phyloP scores from a whole-genome alignment of 1,140 invertebrate species.

The Holotrichia oblita region DNA sequence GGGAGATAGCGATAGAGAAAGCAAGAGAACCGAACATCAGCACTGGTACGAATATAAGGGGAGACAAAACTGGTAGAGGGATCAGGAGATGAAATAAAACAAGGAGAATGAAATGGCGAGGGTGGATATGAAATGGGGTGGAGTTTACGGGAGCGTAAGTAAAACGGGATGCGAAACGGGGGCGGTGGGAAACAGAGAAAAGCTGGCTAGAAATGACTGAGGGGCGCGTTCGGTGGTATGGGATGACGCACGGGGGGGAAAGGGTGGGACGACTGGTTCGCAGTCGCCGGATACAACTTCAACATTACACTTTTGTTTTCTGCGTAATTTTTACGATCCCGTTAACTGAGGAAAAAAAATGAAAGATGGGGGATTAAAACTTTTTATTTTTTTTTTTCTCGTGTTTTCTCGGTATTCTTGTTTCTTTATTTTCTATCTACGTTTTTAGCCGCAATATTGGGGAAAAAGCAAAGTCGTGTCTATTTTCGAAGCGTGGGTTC shows the following conservation, averaged over 20 bases:
- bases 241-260: background rate
- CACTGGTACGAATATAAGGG: background rate
- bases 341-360: conserved; percentile 28
- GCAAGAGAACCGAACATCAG: conserved; percentile 46
- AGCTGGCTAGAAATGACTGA: conserved; percentile 46
- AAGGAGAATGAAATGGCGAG: conserved; percentile 62
- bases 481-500: background rate
- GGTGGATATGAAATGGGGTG: conserved; percentile 63
- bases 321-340: conserved; percentile 48
- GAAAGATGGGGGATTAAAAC: conserved; percentile 30
- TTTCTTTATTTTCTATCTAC: conserved; percentile 31
- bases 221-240: background rate
- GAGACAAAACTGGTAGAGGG: conserved; percentile 23
- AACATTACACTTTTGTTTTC: conserved; percentile 52
- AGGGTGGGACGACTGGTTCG: conserved; percentile 6
- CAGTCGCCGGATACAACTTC: conserved; percentile 41
- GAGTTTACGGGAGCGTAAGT: conserved; percentile 63
- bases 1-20: conserved; percentile 60
- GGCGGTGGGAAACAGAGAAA: conserved; percentile 58
- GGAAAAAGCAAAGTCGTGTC: background rate
- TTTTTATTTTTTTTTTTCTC: conserved; percentile 17
- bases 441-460: background rate
- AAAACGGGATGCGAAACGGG: conserved; percentile 60
- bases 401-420: background rate
- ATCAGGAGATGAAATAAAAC: conserved; percentile 59